A percentile compares a stretch with the other conserved stretches of the same genome.
These are phyloP conservation scores for Oreortyx pictus DNA, from an alignment of 2,797 vertebrate species.

Conservation along the genomic window DNA sequence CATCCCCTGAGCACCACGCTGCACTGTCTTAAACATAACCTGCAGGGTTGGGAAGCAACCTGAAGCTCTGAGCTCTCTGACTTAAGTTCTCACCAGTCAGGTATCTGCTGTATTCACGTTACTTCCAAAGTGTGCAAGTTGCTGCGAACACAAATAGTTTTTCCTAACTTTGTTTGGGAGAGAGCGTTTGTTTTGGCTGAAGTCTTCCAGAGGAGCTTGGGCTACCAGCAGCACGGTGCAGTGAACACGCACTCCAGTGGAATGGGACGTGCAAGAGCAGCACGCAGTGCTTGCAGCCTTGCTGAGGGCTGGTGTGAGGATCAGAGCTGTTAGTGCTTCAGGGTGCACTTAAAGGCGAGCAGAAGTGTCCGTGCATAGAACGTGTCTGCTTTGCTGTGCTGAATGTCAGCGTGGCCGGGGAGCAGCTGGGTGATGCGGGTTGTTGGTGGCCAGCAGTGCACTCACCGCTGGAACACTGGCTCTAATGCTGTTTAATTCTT, in stretches of 20 bases:
- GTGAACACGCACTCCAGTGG: neutral
- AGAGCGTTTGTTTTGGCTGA: neutral
- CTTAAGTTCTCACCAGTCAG: neutral
- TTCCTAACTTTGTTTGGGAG: neutral
- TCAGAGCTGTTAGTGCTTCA: neutral
- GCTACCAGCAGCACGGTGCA: neutral
- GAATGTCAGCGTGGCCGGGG: neutral
- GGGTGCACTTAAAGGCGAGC: neutral
- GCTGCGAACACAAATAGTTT: neutral
- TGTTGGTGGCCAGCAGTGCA: neutral
- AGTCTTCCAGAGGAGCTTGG: neutral
- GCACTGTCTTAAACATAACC: neutral
- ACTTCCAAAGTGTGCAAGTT: neutral
- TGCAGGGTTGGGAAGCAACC: neutral
- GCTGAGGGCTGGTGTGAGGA: rapidly evolving
- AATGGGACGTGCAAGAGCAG: neutral
- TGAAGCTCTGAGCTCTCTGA: neutral
- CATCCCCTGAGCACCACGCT: neutral
- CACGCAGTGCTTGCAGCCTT: neutral
- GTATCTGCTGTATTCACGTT: neutral
- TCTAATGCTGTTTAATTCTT: rapidly evolving
- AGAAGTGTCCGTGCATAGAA: rapidly evolving
- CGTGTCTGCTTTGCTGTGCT: rapidly evolving
- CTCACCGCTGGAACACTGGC: neutral
- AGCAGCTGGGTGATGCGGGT: neutral